These are phyloP conservation scores for Ricordea florida DNA, from an alignment of 92 coral and sea anemone genomes.

Conservation along the genomic window DNA sequence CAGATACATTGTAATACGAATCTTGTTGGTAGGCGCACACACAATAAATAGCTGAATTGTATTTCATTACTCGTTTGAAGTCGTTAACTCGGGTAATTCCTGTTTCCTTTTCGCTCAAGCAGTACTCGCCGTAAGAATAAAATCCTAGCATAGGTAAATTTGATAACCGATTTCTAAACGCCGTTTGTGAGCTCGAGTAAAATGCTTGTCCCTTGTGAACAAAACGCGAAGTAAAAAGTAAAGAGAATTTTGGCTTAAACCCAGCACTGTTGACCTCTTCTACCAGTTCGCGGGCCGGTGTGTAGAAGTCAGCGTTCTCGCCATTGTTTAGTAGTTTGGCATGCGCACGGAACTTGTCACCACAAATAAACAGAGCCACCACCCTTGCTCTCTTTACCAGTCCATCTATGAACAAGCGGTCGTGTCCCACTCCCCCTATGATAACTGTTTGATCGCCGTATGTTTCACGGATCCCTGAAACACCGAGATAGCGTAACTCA, in stretches of 20 bases:
- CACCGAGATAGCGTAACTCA: not conserved
- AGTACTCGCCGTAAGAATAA: conserved; percentile 94
- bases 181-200: conserved; percentile 86
- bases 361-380: conserved; percentile 82
- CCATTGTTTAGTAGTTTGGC: conserved; percentile 85
- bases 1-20: not conserved
- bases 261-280: conserved; percentile 66
- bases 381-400: conserved; percentile 85
- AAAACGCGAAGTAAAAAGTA: conserved; percentile 91
- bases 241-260: conserved; percentile 65
- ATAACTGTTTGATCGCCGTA: conserved; percentile 86
- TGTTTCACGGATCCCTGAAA: conserved; percentile 83
- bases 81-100: conserved; percentile 70
- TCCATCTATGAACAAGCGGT: conserved; percentile 94
- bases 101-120: conserved; percentile 69
- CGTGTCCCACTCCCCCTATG: conserved; percentile 96
- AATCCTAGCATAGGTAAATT: conserved; percentile 74
- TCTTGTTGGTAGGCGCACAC: conserved; percentile 69
- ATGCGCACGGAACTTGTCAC: conserved; percentile 86
- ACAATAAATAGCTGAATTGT: conserved; percentile 87
- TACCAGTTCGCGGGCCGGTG: conserved; percentile 70
- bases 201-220: conserved; percentile 94
- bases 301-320: conserved; percentile 71
- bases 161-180: conserved; percentile 75
- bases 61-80: conserved; percentile 80